A percentile compares a stretch with the other conserved stretches of the same genome.
phyloP scores from a whole-genome alignment of 92 coral and sea anemone species.

The Plumapathes pennacea region DNA sequence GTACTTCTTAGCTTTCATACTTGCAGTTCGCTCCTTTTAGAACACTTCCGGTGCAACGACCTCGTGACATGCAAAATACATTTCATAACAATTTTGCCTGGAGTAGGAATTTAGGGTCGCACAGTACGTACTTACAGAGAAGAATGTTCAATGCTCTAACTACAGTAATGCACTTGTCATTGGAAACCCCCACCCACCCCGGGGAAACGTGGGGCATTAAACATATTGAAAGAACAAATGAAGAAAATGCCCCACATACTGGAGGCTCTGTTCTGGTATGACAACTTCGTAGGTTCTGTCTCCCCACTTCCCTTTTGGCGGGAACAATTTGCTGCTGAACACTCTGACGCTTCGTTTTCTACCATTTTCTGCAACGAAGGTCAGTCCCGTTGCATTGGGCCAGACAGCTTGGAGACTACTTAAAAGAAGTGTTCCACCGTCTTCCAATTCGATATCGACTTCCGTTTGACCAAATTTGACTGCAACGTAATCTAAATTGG shows the following conservation, averaged over 20 bases:
- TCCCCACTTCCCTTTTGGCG: conserved; percentile 31
- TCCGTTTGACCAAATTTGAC: conserved; percentile 20
- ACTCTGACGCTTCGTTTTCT: conserved; percentile 32
- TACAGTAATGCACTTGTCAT: conserved; percentile 14
- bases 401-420: conserved; percentile 18
- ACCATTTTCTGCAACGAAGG: conserved; percentile 12
- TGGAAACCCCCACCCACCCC: conserved; percentile 23
- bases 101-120: too few relatives aligned
- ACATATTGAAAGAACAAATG: conserved; percentile 6
- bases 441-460: conserved; percentile 31
- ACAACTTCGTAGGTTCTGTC: conserved; percentile 16
- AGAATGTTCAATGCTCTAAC: too few relatives aligned
- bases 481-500: conserved; percentile 2
- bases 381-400: conserved; percentile 20
- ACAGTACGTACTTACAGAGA: too few relatives aligned
- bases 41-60: too few relatives aligned
- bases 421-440: conserved; percentile 12
- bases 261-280: conserved; percentile 8
- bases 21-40: too few relatives aligned
- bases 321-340: conserved; percentile 16
- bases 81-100: too few relatives aligned
- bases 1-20: too few relatives aligned
- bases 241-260: conserved; percentile 10
- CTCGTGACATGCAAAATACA: too few relatives aligned
- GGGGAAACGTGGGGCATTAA: conserved; percentile 20